These are phyloP conservation scores for Rhinolophus ferrumequinum DNA, from an alignment of 2,113 vertebrate genomes.

Conservation along the genomic window DNA sequence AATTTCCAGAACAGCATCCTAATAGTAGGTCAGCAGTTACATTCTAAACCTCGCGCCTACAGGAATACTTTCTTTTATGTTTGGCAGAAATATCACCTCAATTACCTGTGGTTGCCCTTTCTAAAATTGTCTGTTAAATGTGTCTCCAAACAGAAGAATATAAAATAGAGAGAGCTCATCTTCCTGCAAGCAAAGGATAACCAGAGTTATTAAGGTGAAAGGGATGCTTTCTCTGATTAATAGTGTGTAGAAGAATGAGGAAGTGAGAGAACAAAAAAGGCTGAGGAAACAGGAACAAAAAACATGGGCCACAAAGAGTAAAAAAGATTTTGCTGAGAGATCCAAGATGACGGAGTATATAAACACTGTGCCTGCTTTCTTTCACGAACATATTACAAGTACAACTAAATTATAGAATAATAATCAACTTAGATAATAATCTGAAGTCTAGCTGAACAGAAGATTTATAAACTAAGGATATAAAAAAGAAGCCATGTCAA, in stretches of 20 bases:
- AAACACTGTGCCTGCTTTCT: too few species aligned
- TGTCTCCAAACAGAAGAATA: constrained; percentile 7
- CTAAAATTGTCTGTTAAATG: neutral
- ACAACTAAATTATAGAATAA: too few species aligned
- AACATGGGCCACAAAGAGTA: too few species aligned
- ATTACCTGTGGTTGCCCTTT: neutral
- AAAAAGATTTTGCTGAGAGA: neutral
- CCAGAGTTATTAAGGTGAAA: neutral
- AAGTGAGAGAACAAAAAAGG: accelerated
- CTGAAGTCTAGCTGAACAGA: too few species aligned
- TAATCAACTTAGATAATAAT: too few species aligned
- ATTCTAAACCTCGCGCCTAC: neutral
- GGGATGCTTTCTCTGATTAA: neutral
- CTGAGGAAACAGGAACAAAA: neutral
- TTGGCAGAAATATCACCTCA: neutral
- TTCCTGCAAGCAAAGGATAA: neutral
- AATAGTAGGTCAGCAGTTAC: neutral
- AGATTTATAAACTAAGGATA: too few species aligned
- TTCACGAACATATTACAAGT: too few species aligned
- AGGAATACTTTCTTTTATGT: neutral
- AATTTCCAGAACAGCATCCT: constrained; percentile 2
- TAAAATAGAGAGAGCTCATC: neutral
- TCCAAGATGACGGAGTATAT: too few species aligned
- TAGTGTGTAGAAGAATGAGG: neutral
- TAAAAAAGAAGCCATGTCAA: too few species aligned